These are phyloP conservation scores for Lasioglossum villosulum DNA, from an alignment of 2,888 invertebrate genomes.

Conservation along the genomic window DNA sequence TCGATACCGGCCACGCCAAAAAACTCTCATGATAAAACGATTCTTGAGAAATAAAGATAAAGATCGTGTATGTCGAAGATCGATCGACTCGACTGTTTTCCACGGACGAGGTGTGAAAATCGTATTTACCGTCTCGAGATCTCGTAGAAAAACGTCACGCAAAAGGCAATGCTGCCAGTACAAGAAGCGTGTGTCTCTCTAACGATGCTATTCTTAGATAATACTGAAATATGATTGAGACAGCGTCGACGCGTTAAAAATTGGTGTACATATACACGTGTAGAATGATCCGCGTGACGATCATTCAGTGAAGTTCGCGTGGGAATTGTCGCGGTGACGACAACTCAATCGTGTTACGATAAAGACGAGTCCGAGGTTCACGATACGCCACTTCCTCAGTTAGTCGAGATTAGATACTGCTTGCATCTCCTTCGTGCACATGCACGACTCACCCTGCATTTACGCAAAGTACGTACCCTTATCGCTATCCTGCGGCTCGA, in stretches of 20 bases:
- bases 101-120: background rate
- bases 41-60: background rate
- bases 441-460: slow-evolving; percentile 30
- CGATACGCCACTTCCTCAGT: background rate
- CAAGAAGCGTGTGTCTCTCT: background rate
- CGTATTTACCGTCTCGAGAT: slow-evolving; percentile 18
- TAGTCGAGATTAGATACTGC: background rate
- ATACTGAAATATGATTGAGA: slow-evolving; percentile 12
- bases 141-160: background rate
- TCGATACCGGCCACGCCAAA: background rate
- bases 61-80: background rate
- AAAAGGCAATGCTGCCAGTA: slow-evolving; percentile 14
- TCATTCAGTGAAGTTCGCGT: background rate
- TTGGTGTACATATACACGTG: background rate
- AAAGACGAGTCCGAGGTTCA: background rate
- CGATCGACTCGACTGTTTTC: background rate
- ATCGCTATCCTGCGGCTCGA: background rate
- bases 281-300: background rate
- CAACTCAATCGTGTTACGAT: background rate
- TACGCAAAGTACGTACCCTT: slow-evolving; percentile 37
- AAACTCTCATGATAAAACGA: background rate
- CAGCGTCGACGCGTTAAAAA: background rate
- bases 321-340: background rate
- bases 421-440: slow-evolving; percentile 1
- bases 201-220: slow-evolving; percentile 30